Conservation (phyloP, 2,113 vertebrate genomes). For the Alectura lathami region DNA sequence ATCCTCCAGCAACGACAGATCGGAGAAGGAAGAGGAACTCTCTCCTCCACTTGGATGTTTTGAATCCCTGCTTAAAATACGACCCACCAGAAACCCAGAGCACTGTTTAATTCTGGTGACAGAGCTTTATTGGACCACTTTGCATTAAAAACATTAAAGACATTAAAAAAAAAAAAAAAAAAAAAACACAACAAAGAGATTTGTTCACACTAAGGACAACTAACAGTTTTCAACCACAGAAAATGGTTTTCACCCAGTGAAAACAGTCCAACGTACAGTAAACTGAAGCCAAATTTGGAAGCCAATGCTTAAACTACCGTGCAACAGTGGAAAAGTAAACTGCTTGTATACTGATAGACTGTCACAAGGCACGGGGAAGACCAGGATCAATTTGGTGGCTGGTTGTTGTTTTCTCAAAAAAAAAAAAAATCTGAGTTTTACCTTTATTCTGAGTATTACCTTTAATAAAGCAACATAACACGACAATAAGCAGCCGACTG, state of each 20-base stretch:
- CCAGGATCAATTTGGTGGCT: background rate
- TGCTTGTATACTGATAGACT: background rate
- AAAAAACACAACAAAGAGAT: conserved; percentile 78
- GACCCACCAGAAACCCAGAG: background rate
- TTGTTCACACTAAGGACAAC: conserved; percentile 80
- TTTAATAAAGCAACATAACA: background rate
- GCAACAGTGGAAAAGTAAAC: background rate
- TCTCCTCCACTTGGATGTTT: background rate
- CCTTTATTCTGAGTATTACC: background rate
- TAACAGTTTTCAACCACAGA: conserved; percentile 79
- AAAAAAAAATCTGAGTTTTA: too few relatives aligned
- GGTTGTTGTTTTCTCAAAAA: background rate
- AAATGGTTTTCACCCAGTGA: conserved; percentile 75
- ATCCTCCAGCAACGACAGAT: background rate
- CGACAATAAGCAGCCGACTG: background rate
- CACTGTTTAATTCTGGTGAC: conserved; percentile 66
- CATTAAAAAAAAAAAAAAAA: background rate
- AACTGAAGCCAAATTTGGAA: conserved; percentile 72
- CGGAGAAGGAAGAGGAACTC: background rate
- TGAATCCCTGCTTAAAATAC: background rate
- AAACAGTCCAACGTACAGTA: conserved; percentile 68
- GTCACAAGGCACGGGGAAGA: background rate
- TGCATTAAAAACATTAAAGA: too few relatives aligned
- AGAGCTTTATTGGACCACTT: conserved; percentile 73
- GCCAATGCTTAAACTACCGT: conserved; percentile 28